Percentiles rank a stretch among this genome's conserved stretches.
These are phyloP conservation scores for Sesamia inferens DNA, from an alignment of 2,888 invertebrate genomes.

Conservation along the genomic window DNA sequence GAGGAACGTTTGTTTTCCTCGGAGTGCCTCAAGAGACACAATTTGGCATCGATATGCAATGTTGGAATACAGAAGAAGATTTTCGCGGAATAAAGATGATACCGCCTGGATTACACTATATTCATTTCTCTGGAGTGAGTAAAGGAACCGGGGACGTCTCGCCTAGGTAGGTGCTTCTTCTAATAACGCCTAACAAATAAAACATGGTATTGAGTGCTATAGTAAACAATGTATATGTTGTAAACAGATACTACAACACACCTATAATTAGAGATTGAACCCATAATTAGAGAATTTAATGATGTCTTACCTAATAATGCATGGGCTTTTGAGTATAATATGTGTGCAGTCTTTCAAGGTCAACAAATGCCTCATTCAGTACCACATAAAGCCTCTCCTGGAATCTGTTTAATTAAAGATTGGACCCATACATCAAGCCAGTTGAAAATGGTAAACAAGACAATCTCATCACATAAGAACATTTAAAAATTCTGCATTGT, in stretches of 20 bases:
- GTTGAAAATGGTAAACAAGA: background rate
- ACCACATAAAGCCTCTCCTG: background rate
- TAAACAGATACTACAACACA: constrained; percentile 15
- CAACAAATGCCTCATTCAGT: background rate
- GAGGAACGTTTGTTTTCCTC: constrained; percentile 95
- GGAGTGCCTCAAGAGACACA: constrained; percentile 97
- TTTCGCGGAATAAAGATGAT: constrained; percentile 99
- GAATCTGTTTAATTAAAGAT: background rate
- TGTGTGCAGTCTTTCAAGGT: constrained; percentile 27
- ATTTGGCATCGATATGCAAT: constrained; percentile 97
- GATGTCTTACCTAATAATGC: background rate
- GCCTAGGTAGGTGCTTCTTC: constrained; percentile 87
- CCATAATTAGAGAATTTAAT: background rate
- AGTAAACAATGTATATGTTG: constrained; percentile 23
- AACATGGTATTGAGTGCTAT: constrained; percentile 1
- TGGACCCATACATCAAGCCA: background rate
- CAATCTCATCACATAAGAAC: background rate
- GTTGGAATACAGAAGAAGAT: constrained; percentile 96
- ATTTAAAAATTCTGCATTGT: background rate
- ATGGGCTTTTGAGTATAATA: background rate
- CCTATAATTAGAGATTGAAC: background rate
- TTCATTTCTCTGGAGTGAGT: constrained; percentile 95
- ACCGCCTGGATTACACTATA: constrained; percentile 98
- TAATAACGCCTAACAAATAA: background rate
- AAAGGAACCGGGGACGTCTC: constrained; percentile 91